Evolutionary conservation across 1,140 invertebrate species (phyloP).

Genomic region (Meteorus sp.): DNA sequence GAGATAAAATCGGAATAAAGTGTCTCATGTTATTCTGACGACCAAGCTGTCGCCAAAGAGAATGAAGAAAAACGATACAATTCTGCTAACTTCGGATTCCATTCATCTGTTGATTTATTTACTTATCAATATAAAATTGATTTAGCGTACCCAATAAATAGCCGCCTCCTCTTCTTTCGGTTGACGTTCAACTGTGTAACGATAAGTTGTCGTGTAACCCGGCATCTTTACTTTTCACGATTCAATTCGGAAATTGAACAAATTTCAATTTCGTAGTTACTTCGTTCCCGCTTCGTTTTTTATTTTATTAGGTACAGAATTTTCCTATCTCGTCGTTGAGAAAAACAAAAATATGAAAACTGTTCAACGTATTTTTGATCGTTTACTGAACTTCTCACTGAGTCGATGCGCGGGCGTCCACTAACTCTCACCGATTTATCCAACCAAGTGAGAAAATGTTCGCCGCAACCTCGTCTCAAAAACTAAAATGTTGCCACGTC

Average conservation of each 20-base stretch:
- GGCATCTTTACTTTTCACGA: conserved; percentile 40
- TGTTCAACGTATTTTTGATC: background rate
- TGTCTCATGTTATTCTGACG: too few species aligned
- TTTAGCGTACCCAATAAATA: conserved; percentile 55
- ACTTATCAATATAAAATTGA: too few species aligned
- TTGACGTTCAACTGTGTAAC: conserved; percentile 43
- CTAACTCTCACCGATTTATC: conserved; percentile 44
- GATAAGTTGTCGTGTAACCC: conserved; percentile 47
- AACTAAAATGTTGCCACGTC: conserved; percentile 2
- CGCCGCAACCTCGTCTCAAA: background rate
- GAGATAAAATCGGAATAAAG: too few species aligned
- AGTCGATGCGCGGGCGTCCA: conserved; percentile 54
- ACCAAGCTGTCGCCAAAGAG: too few species aligned
- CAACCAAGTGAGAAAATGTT: too few species aligned
- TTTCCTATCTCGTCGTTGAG: background rate
- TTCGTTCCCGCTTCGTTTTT: background rate
- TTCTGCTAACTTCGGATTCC: too few species aligned
- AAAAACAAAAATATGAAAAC: conserved; percentile 8
- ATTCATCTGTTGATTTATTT: too few species aligned
- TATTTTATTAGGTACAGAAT: background rate
- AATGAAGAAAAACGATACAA: too few species aligned
- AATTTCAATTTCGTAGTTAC: conserved; percentile 21
- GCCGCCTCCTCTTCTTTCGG: conserved; percentile 53
- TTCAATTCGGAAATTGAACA: conserved; percentile 1
- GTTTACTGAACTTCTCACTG: conserved; percentile 37